These are phyloP conservation scores for Phyto melanocephala DNA, from an alignment of 2,888 invertebrate genomes.

Conservation along the genomic window DNA sequence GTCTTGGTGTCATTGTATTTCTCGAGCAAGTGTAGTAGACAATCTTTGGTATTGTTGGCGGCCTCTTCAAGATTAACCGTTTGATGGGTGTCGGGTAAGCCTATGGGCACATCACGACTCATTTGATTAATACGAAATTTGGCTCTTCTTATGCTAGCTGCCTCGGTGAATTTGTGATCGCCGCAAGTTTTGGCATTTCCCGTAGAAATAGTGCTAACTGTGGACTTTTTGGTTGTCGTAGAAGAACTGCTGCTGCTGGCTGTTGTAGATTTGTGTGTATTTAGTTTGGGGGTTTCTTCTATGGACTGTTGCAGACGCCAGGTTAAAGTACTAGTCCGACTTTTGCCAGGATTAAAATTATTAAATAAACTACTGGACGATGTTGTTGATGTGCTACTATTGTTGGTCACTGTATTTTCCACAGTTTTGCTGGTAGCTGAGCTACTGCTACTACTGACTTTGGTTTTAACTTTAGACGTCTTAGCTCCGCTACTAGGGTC, in stretches of 20 bases:
- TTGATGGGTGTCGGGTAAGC: slow-evolving; percentile 82
- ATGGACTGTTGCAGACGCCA: slow-evolving; percentile 76
- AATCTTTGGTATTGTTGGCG: slow-evolving; percentile 87
- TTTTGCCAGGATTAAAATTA: slow-evolving; percentile 65
- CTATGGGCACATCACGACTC: slow-evolving; percentile 86
- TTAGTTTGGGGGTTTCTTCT: slow-evolving; percentile 76
- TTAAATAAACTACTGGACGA: slow-evolving; percentile 48
- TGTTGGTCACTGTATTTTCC: neutral
- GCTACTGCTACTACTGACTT: neutral
- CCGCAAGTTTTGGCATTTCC: slow-evolving; percentile 59
- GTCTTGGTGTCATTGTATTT: slow-evolving; percentile 84
- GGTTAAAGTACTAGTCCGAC: slow-evolving; percentile 62
- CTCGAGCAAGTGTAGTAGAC: slow-evolving; percentile 86
- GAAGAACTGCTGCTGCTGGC: slow-evolving; percentile 49
- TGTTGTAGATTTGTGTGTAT: slow-evolving; percentile 66
- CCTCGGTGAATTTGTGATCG: slow-evolving; percentile 57
- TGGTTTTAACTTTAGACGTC: neutral
- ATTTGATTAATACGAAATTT: slow-evolving; percentile 84
- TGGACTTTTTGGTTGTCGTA: slow-evolving; percentile 53
- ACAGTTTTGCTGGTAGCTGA: slow-evolving; percentile 19
- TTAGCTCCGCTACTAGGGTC: slow-evolving; percentile 41
- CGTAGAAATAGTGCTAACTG: slow-evolving; percentile 59
- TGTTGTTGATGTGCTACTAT: neutral
- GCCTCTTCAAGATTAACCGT: slow-evolving; percentile 80
- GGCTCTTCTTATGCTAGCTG: slow-evolving; percentile 79